Evolutionary conservation across 2,888 invertebrate species (phyloP), one percentile per base, ranked within the genome.

Genomic region (Euphydryas editha): DNA sequence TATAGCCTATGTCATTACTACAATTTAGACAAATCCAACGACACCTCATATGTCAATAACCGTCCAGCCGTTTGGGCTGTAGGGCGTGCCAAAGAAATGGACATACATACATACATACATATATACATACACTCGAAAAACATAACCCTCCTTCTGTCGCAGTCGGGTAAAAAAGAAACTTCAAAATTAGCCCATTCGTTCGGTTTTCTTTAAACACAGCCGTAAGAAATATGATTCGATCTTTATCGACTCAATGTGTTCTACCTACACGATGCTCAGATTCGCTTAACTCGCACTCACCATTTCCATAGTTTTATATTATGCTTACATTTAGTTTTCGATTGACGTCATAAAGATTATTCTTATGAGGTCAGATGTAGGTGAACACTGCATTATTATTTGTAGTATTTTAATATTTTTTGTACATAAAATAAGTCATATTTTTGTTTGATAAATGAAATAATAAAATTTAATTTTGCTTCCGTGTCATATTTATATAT

Each of bases 291-390:
- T 36, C 5, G 54, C 36, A 36, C 17, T 54, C 7, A 10, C 30
- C 17, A 42, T 20, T 46, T 55, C 44, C 44, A 44, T 39, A 51
- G 58, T 58, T 70, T 70, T 67, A 58, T 61, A 64, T 62, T 65
- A 36, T 64, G 73, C 71, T 62, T 67, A 70, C 60, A 67, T 73
- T 73, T 70, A 15, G 62, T 58, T 73, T 71, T 73, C 56, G 56
- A 73, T 76, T 76, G 73, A 75, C 74, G 75, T 75, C 75, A 75
- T 65, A 57, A 42, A 63, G 44, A 55, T 20, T 20, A 47, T 57
- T 30, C 24, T 51, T 62, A 49, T 59, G 37, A 62, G 55, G 59
- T 67, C 59, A 59, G 37, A 54, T 10, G 46, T 60, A 20, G 56
- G 37, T 42, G 15, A n/a, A 58, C 18, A 42, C 21, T 5, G 15